Evolutionary conservation across 2,797 vertebrate genomes (phyloP).

Genomic region (Vireo griseus): DNA sequence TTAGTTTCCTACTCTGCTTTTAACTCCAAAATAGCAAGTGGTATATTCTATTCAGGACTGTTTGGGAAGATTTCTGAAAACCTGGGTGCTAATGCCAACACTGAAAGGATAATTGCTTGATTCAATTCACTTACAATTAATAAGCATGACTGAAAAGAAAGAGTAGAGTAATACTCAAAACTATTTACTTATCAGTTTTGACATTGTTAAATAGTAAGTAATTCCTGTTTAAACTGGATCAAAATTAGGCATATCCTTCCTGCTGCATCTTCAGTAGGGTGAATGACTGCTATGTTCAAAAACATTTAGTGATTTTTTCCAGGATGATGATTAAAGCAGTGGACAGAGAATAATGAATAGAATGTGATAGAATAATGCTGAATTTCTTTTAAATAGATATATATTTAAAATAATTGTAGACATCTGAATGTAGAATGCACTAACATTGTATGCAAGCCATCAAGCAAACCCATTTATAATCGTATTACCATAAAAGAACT

Average conservation of each 20-base stretch:
- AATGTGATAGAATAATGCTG: neutral
- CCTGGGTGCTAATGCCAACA: neutral
- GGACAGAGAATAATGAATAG: neutral
- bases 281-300: neutral
- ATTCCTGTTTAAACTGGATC: neutral
- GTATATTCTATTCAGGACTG: neutral
- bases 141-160: neutral
- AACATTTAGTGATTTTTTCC: neutral
- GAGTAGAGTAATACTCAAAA: neutral
- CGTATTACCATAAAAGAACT: neutral
- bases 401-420: neutral
- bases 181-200: neutral
- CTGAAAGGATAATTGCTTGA: neutral
- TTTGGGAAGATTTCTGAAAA: constrained; percentile 35
- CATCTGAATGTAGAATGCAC: neutral
- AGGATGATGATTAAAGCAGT: neutral
- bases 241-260: neutral
- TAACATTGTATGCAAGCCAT: neutral
- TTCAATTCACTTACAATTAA: neutral
- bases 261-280: neutral
- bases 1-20: neutral
- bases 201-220: neutral
- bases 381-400: neutral
- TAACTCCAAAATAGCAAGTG: constrained; percentile 1
- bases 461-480: neutral